phyloP scores from a whole-genome alignment of 92 coral and sea anemone genomes.

The Pocillopora grandis region DNA sequence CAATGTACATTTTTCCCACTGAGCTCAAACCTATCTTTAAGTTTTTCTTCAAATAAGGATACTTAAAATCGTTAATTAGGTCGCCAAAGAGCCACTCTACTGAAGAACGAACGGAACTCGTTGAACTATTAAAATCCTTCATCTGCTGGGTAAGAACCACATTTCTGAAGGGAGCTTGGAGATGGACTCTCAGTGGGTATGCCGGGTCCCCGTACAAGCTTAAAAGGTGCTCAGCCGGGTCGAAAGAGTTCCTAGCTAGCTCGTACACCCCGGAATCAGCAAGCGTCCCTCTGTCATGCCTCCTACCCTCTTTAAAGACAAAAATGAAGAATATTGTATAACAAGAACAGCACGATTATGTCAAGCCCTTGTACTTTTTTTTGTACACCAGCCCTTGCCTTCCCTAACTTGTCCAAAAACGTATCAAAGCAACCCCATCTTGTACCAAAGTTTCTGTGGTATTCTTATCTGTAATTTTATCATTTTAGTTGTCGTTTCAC shows the following conservation, averaged over 20 bases:
- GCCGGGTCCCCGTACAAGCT: conserved; percentile 49
- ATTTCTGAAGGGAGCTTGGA: conserved; percentile 50
- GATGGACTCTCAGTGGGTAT: conserved; percentile 33
- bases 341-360: neutral
- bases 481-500: neutral
- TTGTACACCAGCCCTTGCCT: neutral
- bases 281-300: conserved; percentile 32
- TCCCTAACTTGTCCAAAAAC: conserved; percentile 18
- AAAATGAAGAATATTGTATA: conserved; percentile 1
- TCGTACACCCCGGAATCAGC: conserved; percentile 35
- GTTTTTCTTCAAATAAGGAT: conserved; percentile 57
- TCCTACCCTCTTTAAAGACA: conserved; percentile 25
- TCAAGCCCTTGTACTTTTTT: neutral
- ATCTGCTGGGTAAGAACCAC: conserved; percentile 50
- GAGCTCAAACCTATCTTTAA: conserved; percentile 40
- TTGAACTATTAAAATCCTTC: conserved; percentile 51
- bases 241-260: conserved; percentile 24
- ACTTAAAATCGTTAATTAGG: conserved; percentile 52
- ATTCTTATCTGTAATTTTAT: conserved; percentile 18
- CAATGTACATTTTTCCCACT: conserved; percentile 55
- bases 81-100: conserved; percentile 65
- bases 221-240: conserved; percentile 38
- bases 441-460: neutral
- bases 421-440: neutral
- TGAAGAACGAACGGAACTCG: conserved; percentile 49